A percentile compares a stretch with the other conserved stretches of the same genome.
These are phyloP conservation scores for Spongilla lacustris DNA, from an alignment of 37 sponge, comb jelly and placozoan species.

Conservation along the genomic window DNA sequence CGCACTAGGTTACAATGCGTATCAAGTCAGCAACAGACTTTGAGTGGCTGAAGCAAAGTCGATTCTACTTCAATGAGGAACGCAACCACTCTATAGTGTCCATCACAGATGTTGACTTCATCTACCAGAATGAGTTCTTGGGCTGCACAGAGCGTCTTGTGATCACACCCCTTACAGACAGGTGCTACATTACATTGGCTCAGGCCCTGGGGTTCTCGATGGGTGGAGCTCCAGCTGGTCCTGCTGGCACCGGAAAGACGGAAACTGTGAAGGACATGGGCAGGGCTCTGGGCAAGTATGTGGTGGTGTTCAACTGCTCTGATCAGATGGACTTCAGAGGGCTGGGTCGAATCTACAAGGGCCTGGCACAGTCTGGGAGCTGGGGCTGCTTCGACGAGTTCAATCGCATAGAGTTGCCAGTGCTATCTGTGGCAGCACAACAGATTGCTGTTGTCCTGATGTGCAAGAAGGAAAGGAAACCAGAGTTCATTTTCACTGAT, in stretches of 20 bases:
- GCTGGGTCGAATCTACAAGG: slow-evolving; percentile 98
- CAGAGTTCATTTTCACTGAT: slow-evolving; percentile 96
- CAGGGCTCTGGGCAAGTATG: slow-evolving; percentile 94
- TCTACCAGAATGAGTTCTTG: slow-evolving; percentile 98
- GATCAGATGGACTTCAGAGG: slow-evolving; percentile 99
- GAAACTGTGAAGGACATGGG: slow-evolving; percentile 99
- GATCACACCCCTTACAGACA: slow-evolving; percentile 99
- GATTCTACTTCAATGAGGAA: slow-evolving; percentile 98
- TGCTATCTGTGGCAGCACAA: slow-evolving; percentile 99
- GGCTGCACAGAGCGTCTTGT: slow-evolving; percentile 98
- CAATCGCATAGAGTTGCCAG: slow-evolving; percentile 98
- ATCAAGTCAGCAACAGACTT: slow-evolving; percentile 89
- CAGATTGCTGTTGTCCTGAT: slow-evolving; percentile 94
- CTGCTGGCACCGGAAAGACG: slow-evolving; percentile 91
- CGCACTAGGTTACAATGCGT: slow-evolving; percentile 65
- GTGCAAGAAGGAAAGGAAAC: slow-evolving; percentile 97
- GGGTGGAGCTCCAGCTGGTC: slow-evolving; percentile 99
- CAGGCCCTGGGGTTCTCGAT: slow-evolving; percentile 97
- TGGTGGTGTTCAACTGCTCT: slow-evolving; percentile 99
- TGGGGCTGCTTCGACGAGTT: slow-evolving; percentile 99
- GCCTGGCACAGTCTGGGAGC: slow-evolving; percentile 97
- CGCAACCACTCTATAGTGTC: slow-evolving; percentile 82
- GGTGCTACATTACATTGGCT: slow-evolving; percentile 98
- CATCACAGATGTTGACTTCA: slow-evolving; percentile 97
- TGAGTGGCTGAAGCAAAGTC: slow-evolving; percentile 98